These are phyloP conservation scores for Phenganax stokvisi DNA, from an alignment of 92 coral and sea anemone genomes.

Conservation along the genomic window DNA sequence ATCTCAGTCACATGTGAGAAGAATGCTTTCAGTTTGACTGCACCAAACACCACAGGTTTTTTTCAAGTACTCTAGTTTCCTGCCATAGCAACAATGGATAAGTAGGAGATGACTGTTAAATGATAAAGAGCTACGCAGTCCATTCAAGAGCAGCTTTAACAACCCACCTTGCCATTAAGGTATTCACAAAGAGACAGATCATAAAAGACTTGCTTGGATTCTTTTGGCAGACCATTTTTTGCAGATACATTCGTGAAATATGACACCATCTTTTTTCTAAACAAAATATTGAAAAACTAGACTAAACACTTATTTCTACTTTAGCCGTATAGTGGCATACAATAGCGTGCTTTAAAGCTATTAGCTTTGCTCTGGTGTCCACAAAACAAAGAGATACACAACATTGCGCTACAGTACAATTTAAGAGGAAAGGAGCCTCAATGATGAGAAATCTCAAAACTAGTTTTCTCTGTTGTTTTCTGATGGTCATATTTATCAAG, in stretches of 20 bases:
- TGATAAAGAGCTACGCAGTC: too few species aligned
- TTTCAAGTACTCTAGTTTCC: too few species aligned
- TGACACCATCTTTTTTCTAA: constrained; percentile 84
- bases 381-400: too few species aligned
- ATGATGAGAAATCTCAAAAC: background rate
- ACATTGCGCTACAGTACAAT: background rate
- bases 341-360: too few species aligned
- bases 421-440: background rate
- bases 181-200: constrained; percentile 86
- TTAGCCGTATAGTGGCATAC: too few species aligned
- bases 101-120: too few species aligned
- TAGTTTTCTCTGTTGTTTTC: background rate
- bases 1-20: background rate
- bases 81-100: too few species aligned
- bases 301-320: background rate
- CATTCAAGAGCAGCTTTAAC: background rate
- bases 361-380: too few species aligned
- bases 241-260: constrained; percentile 80
- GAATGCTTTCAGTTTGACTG: background rate
- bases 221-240: constrained; percentile 76
- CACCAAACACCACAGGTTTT: background rate
- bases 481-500: background rate
- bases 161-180: constrained; percentile 84
- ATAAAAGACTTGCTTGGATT: constrained; percentile 67
- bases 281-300: background rate